phyloP scores from a whole-genome alignment of 1,140 invertebrate genomes.

The Plutomurus gul region DNA sequence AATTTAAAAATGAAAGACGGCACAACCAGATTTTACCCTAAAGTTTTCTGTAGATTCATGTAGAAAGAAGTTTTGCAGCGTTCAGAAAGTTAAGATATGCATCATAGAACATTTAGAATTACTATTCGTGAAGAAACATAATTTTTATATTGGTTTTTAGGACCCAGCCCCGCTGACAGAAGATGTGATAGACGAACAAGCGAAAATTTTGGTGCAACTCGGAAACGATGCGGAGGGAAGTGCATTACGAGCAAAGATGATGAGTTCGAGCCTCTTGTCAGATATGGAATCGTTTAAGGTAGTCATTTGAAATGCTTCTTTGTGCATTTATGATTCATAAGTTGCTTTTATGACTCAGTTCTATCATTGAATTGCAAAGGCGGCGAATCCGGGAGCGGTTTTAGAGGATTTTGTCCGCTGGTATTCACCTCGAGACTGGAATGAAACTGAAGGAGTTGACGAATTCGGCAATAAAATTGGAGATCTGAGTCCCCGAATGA shows the following conservation, averaged over 20 bases:
- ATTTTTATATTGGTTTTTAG: slow-evolving; percentile 56
- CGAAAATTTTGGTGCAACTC: slow-evolving; percentile 82
- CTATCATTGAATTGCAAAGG: slow-evolving; percentile 61
- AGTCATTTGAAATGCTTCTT: not conserved
- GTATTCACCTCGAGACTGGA: slow-evolving; percentile 97
- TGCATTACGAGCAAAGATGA: slow-evolving; percentile 84
- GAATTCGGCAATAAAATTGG: slow-evolving; percentile 60
- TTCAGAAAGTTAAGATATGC: too few species aligned
- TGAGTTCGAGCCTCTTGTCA: slow-evolving; percentile 91
- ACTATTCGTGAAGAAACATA: too few species aligned
- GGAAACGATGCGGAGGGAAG: slow-evolving; percentile 81
- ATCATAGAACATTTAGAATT: too few species aligned
- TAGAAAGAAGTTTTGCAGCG: too few species aligned
- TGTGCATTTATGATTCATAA: not conserved
- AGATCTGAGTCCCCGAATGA: slow-evolving; percentile 86
- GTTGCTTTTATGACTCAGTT: not conserved
- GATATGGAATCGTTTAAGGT: slow-evolving; percentile 99
- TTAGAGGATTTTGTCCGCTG: slow-evolving; percentile 96
- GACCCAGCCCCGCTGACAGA: slow-evolving; percentile 96
- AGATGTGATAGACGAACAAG: slow-evolving; percentile 92
- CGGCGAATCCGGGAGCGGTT: slow-evolving; percentile 90
- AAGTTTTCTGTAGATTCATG: not conserved
- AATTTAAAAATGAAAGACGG: too few species aligned
- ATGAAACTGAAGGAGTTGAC: slow-evolving; percentile 62
- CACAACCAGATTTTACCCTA: too few species aligned